Evolutionary conservation across 2,797 vertebrate genomes (phyloP).

Genomic region (Ispidina lecontei): DNA sequence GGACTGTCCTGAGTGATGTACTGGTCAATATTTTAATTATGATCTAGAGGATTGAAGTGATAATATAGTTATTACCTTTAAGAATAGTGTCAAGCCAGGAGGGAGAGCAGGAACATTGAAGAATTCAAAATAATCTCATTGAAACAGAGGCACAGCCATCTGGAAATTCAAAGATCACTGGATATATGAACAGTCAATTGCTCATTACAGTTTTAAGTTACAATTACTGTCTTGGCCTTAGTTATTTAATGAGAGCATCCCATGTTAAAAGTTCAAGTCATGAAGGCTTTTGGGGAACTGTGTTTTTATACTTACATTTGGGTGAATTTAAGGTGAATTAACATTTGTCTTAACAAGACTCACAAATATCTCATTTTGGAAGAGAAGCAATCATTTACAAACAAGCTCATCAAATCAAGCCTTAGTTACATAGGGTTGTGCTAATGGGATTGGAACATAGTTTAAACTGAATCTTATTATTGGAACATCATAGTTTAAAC

Average conservation of each 20-base stretch:
- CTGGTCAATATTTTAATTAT: background rate
- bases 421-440: background rate
- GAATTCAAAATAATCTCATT: background rate
- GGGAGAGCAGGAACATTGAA: background rate
- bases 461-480: background rate
- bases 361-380: background rate
- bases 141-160: rapidly evolving
- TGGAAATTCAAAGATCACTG: background rate
- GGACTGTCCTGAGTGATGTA: background rate
- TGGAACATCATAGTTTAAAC: too few relatives aligned
- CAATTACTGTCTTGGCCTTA: background rate
- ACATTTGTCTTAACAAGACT: background rate
- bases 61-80: background rate
- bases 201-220: background rate
- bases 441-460: background rate
- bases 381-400: background rate
- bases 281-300: background rate
- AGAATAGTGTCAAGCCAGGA: background rate
- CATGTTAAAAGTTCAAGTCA: background rate
- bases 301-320: background rate
- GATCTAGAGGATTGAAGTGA: background rate
- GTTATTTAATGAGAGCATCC: background rate
- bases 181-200: background rate
- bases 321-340: background rate
- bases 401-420: background rate